Conservation (phyloP, 1,140 invertebrate species). For the Archegozetes longisetosus region DNA sequence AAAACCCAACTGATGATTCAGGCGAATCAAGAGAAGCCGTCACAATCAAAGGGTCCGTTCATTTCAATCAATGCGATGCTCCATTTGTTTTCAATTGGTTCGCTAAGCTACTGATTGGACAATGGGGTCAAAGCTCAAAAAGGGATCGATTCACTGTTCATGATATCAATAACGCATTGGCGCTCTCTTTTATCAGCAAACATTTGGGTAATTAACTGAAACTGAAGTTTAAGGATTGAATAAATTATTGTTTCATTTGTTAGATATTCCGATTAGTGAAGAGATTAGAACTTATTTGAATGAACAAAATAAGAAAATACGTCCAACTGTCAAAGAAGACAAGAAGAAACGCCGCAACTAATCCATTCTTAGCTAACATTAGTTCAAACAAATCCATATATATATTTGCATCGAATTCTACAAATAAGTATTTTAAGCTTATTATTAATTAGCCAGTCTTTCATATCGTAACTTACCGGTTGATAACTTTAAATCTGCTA, state of each 20-base stretch:
- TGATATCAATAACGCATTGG: slow-evolving; percentile 25
- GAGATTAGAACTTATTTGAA: slow-evolving; percentile 8
- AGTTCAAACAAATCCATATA: too few species aligned
- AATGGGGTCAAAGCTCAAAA: slow-evolving; percentile 28
- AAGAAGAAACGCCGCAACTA: too few species aligned
- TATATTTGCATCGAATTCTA: too few species aligned
- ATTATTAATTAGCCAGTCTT: too few species aligned
- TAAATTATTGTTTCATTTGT: background rate
- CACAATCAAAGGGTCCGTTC: slow-evolving; percentile 35
- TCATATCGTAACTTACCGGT: background rate
- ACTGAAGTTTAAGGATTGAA: background rate
- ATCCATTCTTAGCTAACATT: too few species aligned
- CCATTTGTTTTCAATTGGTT: slow-evolving; percentile 30
- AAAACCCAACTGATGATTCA: slow-evolving; percentile 6
- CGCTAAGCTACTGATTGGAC: slow-evolving; percentile 21
- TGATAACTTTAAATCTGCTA: background rate
- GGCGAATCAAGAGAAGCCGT: slow-evolving; percentile 26
- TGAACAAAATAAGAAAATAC: slow-evolving; percentile 10
- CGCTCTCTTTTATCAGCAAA: slow-evolving; percentile 28
- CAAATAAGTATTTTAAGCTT: too few species aligned
- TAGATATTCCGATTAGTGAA: slow-evolving; percentile 7
- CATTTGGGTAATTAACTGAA: slow-evolving; percentile 27
- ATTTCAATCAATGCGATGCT: slow-evolving; percentile 34
- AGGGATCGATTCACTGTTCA: slow-evolving; percentile 28
- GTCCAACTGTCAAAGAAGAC: slow-evolving; percentile 12